A percentile compares a stretch with the other conserved stretches of the same genome.
phyloP scores from a whole-genome alignment of 2,888 invertebrate species.

The Epiperipatus broadwayi region DNA sequence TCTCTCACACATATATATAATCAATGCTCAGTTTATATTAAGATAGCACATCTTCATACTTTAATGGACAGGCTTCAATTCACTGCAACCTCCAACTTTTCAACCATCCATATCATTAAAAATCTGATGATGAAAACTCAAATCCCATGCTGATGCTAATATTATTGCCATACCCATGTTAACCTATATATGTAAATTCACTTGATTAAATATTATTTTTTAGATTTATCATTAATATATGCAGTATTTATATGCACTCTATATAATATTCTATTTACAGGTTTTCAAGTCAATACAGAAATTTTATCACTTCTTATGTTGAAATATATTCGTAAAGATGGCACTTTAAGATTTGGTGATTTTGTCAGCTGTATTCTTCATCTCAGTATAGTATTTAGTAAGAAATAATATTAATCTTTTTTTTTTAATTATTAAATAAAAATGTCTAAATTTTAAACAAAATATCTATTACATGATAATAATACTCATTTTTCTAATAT shows the following conservation, averaged over 20 bases:
- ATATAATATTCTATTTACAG: conserved; percentile 26
- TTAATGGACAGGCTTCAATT: no score
- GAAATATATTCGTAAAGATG: conserved; percentile 77
- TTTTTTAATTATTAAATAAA: conserved; percentile 6
- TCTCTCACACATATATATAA: no score
- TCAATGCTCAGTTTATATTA: no score
- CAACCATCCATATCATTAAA: no score
- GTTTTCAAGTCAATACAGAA: conserved; percentile 65
- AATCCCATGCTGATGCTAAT: no score
- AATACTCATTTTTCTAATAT: no score
- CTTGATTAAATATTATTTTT: conserved; percentile 1
- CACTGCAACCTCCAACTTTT: no score
- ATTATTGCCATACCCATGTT: neutral
- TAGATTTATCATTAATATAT: no score
- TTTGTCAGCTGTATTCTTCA: conserved; percentile 75
- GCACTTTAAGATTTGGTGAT: conserved; percentile 71
- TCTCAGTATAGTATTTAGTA: conserved; percentile 69
- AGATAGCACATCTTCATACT: no score
- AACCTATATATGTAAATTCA: neutral
- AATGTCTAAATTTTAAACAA: neutral
- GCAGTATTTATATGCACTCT: no score
- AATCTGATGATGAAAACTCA: no score
- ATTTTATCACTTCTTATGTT: conserved; percentile 60
- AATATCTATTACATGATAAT: no score
- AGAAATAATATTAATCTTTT: conserved; percentile 24